A percentile compares a stretch with the other conserved stretches of the same genome.
These are phyloP conservation scores for Champsocephalus esox DNA, from an alignment of 2,797 vertebrate species.

Conservation along the genomic window DNA sequence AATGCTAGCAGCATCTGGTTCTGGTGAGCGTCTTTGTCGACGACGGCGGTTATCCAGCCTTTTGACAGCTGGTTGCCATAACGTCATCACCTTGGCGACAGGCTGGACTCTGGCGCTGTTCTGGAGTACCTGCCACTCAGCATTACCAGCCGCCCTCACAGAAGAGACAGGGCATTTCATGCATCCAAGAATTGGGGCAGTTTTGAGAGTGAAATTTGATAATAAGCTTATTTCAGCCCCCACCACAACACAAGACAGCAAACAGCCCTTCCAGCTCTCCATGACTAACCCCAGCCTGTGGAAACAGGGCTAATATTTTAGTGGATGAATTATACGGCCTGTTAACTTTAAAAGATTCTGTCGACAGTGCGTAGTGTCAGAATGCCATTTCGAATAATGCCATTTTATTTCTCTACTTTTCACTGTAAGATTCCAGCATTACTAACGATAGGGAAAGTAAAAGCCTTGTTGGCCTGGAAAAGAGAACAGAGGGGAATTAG, in stretches of 20 bases:
- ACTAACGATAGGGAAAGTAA: constrained; percentile 50
- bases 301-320: constrained; percentile 69
- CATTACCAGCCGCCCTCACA: constrained; percentile 76
- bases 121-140: constrained; percentile 83
- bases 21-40: constrained; percentile 72
- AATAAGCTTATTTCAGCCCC: constrained; percentile 82
- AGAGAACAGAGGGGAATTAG: constrained; percentile 45
- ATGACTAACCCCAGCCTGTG: constrained; percentile 67
- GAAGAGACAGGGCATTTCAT: constrained; percentile 80
- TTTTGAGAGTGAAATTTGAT: constrained; percentile 82
- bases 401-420: constrained; percentile 51
- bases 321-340: constrained; percentile 80
- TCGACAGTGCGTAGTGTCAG: constrained; percentile 68
- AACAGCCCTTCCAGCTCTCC: constrained; percentile 56
- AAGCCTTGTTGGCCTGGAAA: constrained; percentile 50
- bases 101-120: constrained; percentile 72
- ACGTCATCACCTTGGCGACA: constrained; percentile 80
- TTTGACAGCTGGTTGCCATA: constrained; percentile 76
- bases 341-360: constrained; percentile 81
- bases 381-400: constrained; percentile 60
- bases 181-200: constrained; percentile 80
- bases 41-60: constrained; percentile 65
- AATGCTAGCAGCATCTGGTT: constrained; percentile 77
- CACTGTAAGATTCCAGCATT: constrained; percentile 45
- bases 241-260: constrained; percentile 51